Base-by-base conservation (phyloP, 2,797 vertebrate species). In the Alectoris magna region DNA sequence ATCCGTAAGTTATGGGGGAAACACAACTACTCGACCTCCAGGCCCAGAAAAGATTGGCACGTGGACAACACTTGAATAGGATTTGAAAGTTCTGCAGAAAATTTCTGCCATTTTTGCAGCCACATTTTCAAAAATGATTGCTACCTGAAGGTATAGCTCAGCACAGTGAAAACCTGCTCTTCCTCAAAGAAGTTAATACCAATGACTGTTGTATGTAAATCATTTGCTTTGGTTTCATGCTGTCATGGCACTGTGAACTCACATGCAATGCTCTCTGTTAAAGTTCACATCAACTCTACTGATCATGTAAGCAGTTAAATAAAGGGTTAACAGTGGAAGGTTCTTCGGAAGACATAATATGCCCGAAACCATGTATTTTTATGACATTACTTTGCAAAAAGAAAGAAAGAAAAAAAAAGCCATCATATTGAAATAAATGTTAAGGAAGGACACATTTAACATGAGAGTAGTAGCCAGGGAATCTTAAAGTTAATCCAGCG, bases 391-490 rank as follows among this genome's bases (percentile, higher is more conserved):
- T 46, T 36, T 87, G 75, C 11, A 90, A 94, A 69, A 48, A 31
- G 44, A 92, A 29, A 27, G 13, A 49, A 16, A 9, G 10, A 51
- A 9, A 15, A 51, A 14, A 51, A 24, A 51, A 36, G 22, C 5
- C 17, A n/a, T 62, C 51, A 53, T 67, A 34, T 15, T 1, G 7
- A 89, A 93, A 93, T 21, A 71, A 71, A 22, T 56, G 85, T 89
- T 92, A 95, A 80, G 88, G 70, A 92, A 91, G 93, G 73, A 90
- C 43, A 94, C 96, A 94, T 96, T 87, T 90, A 95, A 88, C 21
- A 89, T 77, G 71, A 86, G 43, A 79, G 49, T 60, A 91, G 70
- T 89, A 96, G 82, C 75, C 91, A 87, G 21, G 94, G 94, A 91
- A 43, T 59, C 79, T 90, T 77, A 92, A 96, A 95, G 80, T 93